Evolutionary conservation across 1,140 invertebrate species (phyloP).

Genomic region (Drosophila albomicans): DNA sequence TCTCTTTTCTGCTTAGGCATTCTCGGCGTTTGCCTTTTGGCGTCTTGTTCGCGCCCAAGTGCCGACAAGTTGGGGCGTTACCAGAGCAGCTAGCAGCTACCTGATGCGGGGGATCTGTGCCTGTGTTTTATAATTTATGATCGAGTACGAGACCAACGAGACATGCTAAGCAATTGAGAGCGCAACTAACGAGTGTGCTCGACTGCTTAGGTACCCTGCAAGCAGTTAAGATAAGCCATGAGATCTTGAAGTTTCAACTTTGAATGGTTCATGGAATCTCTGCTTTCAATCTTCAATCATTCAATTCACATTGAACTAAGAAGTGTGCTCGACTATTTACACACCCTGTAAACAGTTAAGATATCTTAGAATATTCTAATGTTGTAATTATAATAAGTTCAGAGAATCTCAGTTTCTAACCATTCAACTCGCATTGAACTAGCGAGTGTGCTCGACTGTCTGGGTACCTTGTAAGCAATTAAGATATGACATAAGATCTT

Average conservation of each 20-base stretch:
- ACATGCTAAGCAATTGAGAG: conserved; percentile 6
- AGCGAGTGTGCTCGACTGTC: not conserved
- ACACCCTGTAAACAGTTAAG: not conserved
- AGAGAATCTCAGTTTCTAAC: no score
- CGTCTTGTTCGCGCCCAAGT: conserved; percentile 29
- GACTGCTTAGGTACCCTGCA: not conserved
- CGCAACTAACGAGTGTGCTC: not conserved
- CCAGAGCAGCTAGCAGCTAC: conserved; percentile 40
- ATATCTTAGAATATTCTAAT: no score
- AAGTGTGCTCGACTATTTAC: not conserved
- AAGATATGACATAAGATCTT: no score
- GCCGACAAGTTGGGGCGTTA: conserved; percentile 54
- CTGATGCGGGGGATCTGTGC: conserved; percentile 29
- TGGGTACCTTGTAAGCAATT: not conserved
- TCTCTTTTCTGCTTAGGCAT: conserved; percentile 2
- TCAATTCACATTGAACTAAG: no score
- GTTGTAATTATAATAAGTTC: no score
- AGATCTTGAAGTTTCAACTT: no score
- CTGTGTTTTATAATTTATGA: conserved; percentile 39
- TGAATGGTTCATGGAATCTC: no score
- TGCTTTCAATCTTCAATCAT: not conserved
- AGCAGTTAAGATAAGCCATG: not conserved
- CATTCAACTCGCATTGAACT: no score
- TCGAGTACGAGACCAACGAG: conserved; percentile 1
- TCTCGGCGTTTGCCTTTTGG: conserved; percentile 28